phyloP scores from a whole-genome alignment of 2,888 invertebrate species.

The Pandemis cinnamomeana region DNA sequence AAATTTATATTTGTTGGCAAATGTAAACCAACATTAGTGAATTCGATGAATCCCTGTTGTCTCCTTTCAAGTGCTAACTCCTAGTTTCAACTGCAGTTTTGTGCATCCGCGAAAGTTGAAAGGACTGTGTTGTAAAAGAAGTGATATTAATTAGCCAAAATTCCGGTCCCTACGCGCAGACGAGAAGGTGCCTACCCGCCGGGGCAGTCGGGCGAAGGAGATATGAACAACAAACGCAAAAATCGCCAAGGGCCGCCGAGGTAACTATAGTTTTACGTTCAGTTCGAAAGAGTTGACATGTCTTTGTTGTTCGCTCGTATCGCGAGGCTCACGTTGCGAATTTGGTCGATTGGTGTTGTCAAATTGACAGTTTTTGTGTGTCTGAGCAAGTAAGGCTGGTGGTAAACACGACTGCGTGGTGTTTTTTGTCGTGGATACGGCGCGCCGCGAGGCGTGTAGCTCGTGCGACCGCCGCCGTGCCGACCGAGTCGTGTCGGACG shows the following conservation, averaged over 20 bases:
- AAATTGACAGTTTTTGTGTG: conserved; percentile 67
- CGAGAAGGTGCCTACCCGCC: conserved; percentile 91
- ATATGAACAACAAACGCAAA: conserved; percentile 93
- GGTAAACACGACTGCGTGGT: conserved; percentile 57
- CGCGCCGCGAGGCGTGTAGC: conserved; percentile 61
- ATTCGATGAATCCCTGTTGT: conserved; percentile 81
- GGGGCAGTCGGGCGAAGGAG: conserved; percentile 86
- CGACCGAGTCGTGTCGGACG: conserved; percentile 43
- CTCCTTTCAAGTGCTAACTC: conserved; percentile 81
- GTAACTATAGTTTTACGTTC: conserved; percentile 78
- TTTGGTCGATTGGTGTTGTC: conserved; percentile 62
- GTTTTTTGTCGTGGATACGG: conserved; percentile 57
- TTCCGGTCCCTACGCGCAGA: conserved; percentile 94
- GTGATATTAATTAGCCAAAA: conserved; percentile 87
- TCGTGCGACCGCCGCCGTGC: conserved; percentile 54
- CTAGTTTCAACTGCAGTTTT: conserved; percentile 83
- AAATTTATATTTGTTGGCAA: conserved; percentile 82
- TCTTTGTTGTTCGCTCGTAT: conserved; percentile 77
- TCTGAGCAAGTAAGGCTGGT: conserved; percentile 58
- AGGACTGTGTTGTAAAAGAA: conserved; percentile 85
- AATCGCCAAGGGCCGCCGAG: conserved; percentile 91
- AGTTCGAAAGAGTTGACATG: conserved; percentile 71
- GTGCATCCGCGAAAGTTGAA: conserved; percentile 85
- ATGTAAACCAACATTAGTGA: conserved; percentile 79
- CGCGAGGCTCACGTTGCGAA: conserved; percentile 60